A percentile compares a stretch with the other conserved stretches of the same genome.
phyloP scores from a whole-genome alignment of 2,113 vertebrate species.

The Ophiodon elongatus region DNA sequence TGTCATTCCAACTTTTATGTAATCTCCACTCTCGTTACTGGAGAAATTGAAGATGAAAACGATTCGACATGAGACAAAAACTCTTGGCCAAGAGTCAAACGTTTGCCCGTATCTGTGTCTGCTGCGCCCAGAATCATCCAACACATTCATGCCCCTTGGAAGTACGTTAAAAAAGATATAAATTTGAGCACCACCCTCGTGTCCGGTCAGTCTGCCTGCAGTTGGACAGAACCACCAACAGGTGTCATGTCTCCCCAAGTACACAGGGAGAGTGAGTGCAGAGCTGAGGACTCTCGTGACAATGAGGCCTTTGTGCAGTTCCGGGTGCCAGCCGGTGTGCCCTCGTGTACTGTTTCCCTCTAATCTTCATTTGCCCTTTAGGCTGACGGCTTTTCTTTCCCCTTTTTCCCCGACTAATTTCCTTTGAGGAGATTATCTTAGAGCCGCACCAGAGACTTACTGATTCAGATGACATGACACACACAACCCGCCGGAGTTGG shows the following conservation, averaged over 20 bases:
- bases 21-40: not conserved
- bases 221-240: slow-evolving; percentile 75
- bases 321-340: slow-evolving; percentile 76
- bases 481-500: slow-evolving; percentile 12
- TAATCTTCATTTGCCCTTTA: slow-evolving; percentile 85
- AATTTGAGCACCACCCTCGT: not conserved
- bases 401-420: slow-evolving; percentile 68
- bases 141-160: not conserved
- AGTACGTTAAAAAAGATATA: not conserved
- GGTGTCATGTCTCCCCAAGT: slow-evolving; percentile 77
- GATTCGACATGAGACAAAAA: not conserved
- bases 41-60: not conserved
- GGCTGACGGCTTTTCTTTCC: slow-evolving; percentile 74
- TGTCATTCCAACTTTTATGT: slow-evolving; percentile 3
- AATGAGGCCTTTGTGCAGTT: slow-evolving; percentile 83
- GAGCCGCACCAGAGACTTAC: slow-evolving; percentile 43
- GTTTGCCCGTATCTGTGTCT: not conserved
- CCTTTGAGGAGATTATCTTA: slow-evolving; percentile 74
- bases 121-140: not conserved
- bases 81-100: slow-evolving; percentile 19
- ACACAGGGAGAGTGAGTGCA: slow-evolving; percentile 22
- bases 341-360: slow-evolving; percentile 80
- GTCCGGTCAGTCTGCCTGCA: slow-evolving; percentile 42
- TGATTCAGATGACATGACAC: slow-evolving; percentile 56
- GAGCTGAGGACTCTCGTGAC: slow-evolving; percentile 63